Percentiles rank a stretch among this genome's conserved stretches.
phyloP scores from a whole-genome alignment of 2,113 vertebrate species.

The Corapipo altera region DNA sequence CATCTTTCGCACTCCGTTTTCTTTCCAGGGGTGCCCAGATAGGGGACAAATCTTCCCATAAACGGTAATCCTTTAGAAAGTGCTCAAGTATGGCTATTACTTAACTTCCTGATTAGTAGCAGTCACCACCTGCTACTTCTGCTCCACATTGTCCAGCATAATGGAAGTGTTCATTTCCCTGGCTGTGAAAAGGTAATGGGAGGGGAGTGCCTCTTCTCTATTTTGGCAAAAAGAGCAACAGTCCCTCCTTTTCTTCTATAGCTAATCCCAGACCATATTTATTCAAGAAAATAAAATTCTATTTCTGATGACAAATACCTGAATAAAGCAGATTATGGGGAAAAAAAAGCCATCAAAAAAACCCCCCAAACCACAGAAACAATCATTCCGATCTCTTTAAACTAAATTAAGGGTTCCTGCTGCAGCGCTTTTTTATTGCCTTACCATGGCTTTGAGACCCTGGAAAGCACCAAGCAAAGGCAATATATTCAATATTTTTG shows the following conservation, averaged over 20 bases:
- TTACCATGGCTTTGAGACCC: neutral
- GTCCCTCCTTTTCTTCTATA: neutral
- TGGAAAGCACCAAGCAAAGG: neutral
- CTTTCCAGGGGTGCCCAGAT: neutral
- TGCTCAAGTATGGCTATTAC: slow-evolving; percentile 29
- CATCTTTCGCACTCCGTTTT: neutral
- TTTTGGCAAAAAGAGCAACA: slow-evolving; percentile 45
- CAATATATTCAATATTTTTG: slow-evolving; percentile 9
- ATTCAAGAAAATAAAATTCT: slow-evolving; percentile 3
- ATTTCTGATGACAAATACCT: neutral
- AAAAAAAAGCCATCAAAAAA: neutral
- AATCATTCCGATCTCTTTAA: neutral
- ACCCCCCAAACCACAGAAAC: neutral
- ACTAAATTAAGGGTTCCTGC: neutral
- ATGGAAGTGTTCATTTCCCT: slow-evolving; percentile 33
- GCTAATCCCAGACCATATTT: slow-evolving; percentile 10
- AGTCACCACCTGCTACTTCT: slow-evolving; percentile 60
- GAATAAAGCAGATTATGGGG: neutral
- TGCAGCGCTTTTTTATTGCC: neutral
- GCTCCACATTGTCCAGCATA: slow-evolving; percentile 44
- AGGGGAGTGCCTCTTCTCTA: slow-evolving; percentile 5
- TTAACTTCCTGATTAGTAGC: slow-evolving; percentile 48
- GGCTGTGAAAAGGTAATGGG: slow-evolving; percentile 43
- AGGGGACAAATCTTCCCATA: slow-evolving; percentile 36
- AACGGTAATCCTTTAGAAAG: slow-evolving; percentile 41